Evolutionary conservation across 64 coral and sea anemone species (phyloP), one percentile per base, ranked within the genome.

Genomic region (Dendrophyllia cribrosa): DNA sequence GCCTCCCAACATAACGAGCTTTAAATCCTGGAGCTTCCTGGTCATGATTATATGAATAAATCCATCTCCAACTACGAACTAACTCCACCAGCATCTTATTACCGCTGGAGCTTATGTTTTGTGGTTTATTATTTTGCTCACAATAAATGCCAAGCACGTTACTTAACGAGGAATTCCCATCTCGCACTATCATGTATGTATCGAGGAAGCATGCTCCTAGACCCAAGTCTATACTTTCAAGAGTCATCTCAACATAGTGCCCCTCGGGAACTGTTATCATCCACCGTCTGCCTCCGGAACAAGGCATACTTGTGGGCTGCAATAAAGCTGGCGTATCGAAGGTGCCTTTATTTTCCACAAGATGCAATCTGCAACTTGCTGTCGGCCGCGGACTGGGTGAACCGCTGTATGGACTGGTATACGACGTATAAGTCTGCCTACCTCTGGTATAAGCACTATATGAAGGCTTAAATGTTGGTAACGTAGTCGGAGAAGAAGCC

Each of bases 211-310:
- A 77, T 53, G 75, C 75, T 17, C 75, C 7, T 23, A 45, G 51
- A 3, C 75, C 49, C 7, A 77, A 17, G 19, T 77, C 17, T 4
- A 77, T 25, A 58, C 21, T 77, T 55, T 58, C 51, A 23, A 77
- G 17, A 10, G 75, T 77, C 51, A 77, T 77, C 51, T 77, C 75
- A 5, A 77, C 75, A 10, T 56, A 77, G 75, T 77, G 20, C 51
- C 21, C 75, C 7, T 77, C 12, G 8, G 20, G 75, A 52, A 77
- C 75, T 24, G 51, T 77, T 20, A 77, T 77, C 3, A 22, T 11
- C 75, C 75, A 77, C 4, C 48, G 20, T 12, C 56, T 77, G 48
- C 12, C 5, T 64, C 13, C 5, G 12, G 61, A 15, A 64, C 61
- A 64, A 64, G 61, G 61, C 19, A 20, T 19, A 64, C 19, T 64